Percentiles rank a stretch among this genome's conserved stretches.
Conservation (phyloP, 2,797 vertebrate species). For the Falco cherrug region DNA sequence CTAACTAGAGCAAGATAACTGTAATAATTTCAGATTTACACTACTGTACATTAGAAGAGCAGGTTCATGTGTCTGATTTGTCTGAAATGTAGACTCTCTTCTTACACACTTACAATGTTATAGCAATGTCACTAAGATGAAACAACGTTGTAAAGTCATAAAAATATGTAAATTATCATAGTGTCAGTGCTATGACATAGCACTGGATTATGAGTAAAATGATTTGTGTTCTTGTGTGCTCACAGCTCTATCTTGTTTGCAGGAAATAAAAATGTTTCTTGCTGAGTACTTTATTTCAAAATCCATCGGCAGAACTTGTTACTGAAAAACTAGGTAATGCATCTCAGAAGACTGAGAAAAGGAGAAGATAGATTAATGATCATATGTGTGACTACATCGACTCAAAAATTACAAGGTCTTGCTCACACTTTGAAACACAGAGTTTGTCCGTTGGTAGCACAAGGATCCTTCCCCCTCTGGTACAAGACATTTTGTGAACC, state of each 20-base stretch:
- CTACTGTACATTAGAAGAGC: not conserved
- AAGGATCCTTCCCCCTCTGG: not conserved
- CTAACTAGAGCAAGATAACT: not conserved
- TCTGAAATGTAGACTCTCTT: not conserved
- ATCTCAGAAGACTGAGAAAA: not conserved
- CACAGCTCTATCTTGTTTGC: not conserved
- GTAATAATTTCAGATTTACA: not conserved
- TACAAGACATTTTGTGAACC: not conserved
- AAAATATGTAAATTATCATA: not conserved
- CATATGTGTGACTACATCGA: not conserved
- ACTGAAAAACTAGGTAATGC: not conserved
- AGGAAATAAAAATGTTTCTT: not conserved
- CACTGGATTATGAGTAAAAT: not conserved
- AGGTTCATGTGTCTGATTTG: not conserved
- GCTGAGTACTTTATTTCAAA: not conserved
- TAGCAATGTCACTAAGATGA: not conserved
- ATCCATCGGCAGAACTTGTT: not conserved
- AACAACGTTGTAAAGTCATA: not conserved
- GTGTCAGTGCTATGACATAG: not conserved
- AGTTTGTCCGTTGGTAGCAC: not conserved
- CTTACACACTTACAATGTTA: not conserved
- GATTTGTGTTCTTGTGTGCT: not conserved
- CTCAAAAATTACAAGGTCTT: not conserved
- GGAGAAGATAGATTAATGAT: not conserved
- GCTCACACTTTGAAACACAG: not conserved